phyloP scores from a whole-genome alignment of 2,888 invertebrate species.

The Ptychoptera albimana region DNA sequence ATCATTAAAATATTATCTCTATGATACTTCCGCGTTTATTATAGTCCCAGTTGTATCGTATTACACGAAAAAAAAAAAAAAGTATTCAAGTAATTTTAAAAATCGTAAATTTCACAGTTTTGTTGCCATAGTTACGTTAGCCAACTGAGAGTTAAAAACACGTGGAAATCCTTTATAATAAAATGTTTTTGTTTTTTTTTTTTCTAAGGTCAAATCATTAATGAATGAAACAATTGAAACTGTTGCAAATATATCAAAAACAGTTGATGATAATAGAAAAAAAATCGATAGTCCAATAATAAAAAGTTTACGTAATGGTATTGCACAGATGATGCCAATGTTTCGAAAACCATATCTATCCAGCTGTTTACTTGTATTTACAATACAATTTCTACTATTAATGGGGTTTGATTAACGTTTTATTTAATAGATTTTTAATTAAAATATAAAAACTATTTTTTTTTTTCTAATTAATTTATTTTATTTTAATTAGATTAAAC shows the following conservation, averaged over 20 bases:
- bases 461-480: not conserved
- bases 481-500: conserved; percentile 39
- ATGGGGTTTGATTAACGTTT: conserved; percentile 37
- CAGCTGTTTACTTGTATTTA: conserved; percentile 44
- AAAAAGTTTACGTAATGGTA: conserved; percentile 35
- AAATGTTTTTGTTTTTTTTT: not conserved
- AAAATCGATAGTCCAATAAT: not conserved
- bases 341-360: conserved; percentile 43
- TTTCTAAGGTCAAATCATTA: conserved; percentile 2
- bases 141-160: too few relatives aligned
- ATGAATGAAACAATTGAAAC: not conserved
- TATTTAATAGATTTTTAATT: not conserved
- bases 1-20: too few relatives aligned
- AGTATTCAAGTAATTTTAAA: too few relatives aligned
- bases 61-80: too few relatives aligned
- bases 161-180: not conserved
- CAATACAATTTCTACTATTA: conserved; percentile 47
- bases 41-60: too few relatives aligned
- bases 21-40: too few relatives aligned
- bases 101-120: too few relatives aligned
- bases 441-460: not conserved
- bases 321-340: conserved; percentile 45
- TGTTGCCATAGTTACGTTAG: too few relatives aligned
- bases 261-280: not conserved
- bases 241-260: not conserved